These are phyloP conservation scores for Dasyornis broadbenti DNA, from an alignment of 2,113 vertebrate genomes.

Conservation along the genomic window DNA sequence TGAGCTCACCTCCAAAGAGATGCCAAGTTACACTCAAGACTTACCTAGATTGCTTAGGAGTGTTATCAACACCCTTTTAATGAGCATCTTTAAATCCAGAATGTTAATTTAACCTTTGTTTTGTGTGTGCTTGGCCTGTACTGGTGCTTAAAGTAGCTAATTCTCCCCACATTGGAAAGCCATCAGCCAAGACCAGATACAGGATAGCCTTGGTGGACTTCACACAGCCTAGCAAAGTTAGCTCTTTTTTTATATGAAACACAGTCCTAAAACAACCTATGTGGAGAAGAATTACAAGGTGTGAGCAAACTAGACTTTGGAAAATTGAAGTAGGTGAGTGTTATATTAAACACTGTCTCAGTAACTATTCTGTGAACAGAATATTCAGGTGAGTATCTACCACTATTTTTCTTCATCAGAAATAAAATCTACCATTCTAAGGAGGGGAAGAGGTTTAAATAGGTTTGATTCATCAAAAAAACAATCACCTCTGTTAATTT, in stretches of 20 bases:
- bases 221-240: background rate
- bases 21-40: background rate
- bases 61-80: background rate
- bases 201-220: background rate
- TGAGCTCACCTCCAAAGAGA: background rate
- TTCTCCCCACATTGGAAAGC: background rate
- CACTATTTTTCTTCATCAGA: background rate
- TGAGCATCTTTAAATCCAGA: background rate
- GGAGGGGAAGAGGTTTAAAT: background rate
- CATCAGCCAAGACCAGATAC: background rate
- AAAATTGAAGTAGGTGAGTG: background rate
- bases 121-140: background rate
- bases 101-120: background rate
- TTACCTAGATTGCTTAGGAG: background rate
- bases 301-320: background rate
- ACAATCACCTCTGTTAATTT: background rate
- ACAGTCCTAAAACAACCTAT: background rate
- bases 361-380: background rate
- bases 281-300: background rate
- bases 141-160: background rate
- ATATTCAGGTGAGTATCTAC: background rate
- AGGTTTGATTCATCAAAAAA: background rate
- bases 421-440: background rate
- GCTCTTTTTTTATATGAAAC: background rate
- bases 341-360: background rate